A percentile compares a stretch with the other conserved stretches of the same genome.
Evolutionary conservation across 2,113 vertebrate species (phyloP).

Genomic region (Clarias magur): DNA sequence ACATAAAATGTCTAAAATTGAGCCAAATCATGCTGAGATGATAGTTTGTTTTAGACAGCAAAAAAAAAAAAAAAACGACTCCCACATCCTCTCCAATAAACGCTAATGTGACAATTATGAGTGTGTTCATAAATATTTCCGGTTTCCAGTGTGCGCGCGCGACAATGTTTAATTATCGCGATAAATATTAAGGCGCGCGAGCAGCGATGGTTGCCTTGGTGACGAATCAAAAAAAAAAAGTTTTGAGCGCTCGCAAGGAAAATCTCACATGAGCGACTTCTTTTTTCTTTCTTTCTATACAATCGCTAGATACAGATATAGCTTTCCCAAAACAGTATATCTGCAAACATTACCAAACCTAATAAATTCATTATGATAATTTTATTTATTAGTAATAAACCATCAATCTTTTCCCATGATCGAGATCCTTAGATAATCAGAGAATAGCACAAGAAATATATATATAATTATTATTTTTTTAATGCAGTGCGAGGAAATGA

Average conservation of each 20-base stretch:
- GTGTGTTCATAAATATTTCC: neutral
- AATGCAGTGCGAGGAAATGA: neutral
- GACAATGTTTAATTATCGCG: neutral
- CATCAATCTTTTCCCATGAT: neutral
- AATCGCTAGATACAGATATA: neutral
- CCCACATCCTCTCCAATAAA: neutral
- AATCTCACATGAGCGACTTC: neutral
- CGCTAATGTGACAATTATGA: conserved; percentile 1
- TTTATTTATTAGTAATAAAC: neutral
- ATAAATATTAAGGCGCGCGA: neutral
- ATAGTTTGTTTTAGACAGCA: neutral
- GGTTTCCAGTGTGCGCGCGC: conserved; percentile 4
- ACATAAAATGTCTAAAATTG: neutral
- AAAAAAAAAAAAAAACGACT: neutral
- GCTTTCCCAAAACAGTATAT: neutral
- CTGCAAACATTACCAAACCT: neutral
- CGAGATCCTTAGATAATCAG: neutral
- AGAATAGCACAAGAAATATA: neutral
- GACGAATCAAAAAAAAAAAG: neutral
- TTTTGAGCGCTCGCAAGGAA: neutral
- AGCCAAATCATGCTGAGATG: neutral
- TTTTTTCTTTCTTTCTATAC: neutral
- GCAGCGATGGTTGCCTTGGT: neutral
- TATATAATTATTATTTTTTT: no score
- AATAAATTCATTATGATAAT: neutral